A percentile compares a stretch with the other conserved stretches of the same genome.
Evolutionary conservation across 2,888 invertebrate genomes (phyloP).

Genomic region (Hylaea fasciaria): DNA sequence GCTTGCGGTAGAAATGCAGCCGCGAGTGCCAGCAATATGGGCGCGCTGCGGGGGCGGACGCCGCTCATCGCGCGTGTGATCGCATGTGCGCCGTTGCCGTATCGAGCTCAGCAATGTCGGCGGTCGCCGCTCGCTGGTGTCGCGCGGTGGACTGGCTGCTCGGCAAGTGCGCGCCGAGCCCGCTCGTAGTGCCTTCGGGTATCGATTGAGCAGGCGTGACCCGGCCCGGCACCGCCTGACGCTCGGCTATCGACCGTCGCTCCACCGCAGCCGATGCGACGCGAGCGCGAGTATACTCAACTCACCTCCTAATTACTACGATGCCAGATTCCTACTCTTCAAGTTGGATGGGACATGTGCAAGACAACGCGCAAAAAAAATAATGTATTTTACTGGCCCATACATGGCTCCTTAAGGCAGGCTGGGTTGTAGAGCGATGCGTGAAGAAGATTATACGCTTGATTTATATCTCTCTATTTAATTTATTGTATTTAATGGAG

Average conservation of each 20-base stretch:
- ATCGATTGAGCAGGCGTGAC: constrained; percentile 75
- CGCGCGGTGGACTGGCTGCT: constrained; percentile 68
- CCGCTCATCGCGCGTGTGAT: constrained; percentile 76
- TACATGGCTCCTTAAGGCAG: neutral
- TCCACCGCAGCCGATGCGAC: constrained; percentile 67
- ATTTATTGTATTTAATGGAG: too few relatives aligned
- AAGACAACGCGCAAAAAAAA: neutral
- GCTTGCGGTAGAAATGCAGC: constrained; percentile 84
- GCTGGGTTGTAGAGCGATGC: neutral
- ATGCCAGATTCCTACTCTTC: constrained; percentile 61
- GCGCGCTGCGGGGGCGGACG: constrained; percentile 86
- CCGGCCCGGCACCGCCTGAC: constrained; percentile 78
- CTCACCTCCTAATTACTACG: constrained; percentile 71
- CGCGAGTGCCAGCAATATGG: constrained; percentile 86
- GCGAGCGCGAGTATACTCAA: constrained; percentile 56
- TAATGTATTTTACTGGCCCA: neutral
- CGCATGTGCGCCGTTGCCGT: constrained; percentile 68
- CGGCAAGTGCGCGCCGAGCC: constrained; percentile 60
- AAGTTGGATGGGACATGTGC: constrained; percentile 56
- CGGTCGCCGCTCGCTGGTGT: constrained; percentile 55
- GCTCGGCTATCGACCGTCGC: constrained; percentile 76
- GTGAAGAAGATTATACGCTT: too few relatives aligned
- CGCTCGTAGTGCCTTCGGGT: constrained; percentile 66
- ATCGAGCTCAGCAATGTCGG: constrained; percentile 12
- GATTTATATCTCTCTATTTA: too few relatives aligned